Conservation (phyloP, 2,113 vertebrate genomes). For the Vombatus ursinus region DNA sequence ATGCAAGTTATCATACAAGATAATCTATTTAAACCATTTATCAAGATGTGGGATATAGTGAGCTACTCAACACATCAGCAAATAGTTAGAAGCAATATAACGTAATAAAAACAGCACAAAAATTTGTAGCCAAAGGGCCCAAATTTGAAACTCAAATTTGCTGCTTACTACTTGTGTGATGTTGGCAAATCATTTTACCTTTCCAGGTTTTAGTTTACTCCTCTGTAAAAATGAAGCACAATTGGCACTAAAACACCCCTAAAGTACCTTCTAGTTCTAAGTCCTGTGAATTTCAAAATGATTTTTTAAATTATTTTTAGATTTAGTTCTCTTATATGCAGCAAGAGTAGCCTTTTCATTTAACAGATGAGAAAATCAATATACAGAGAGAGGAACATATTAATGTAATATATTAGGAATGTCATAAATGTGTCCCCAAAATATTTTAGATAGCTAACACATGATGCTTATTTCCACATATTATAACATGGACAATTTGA, state of each 20-base stretch:
- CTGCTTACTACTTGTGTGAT: background rate
- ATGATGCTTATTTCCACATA: background rate
- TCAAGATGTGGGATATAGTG: background rate
- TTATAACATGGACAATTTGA: background rate
- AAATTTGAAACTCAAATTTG: background rate
- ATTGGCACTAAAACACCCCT: background rate
- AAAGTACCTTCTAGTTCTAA: background rate
- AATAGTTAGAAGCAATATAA: background rate
- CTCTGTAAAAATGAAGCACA: background rate
- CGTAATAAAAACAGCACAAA: background rate
- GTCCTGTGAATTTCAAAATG: background rate
- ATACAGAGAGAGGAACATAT: background rate
- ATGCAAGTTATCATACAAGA: background rate
- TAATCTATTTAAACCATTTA: background rate
- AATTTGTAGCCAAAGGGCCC: background rate
- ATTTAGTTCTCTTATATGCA: slow-evolving; percentile 28
- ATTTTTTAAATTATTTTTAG: slow-evolving; percentile 48
- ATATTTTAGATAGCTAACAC: background rate
- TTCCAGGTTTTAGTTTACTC: background rate
- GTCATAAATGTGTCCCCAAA: background rate
- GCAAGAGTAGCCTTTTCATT: background rate
- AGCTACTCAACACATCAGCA: background rate
- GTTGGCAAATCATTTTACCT: background rate
- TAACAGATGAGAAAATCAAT: slow-evolving; percentile 29
- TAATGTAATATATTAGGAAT: background rate